These are phyloP conservation scores for Rhamnusium bicolor DNA, from an alignment of 2,888 invertebrate genomes.

Conservation along the genomic window DNA sequence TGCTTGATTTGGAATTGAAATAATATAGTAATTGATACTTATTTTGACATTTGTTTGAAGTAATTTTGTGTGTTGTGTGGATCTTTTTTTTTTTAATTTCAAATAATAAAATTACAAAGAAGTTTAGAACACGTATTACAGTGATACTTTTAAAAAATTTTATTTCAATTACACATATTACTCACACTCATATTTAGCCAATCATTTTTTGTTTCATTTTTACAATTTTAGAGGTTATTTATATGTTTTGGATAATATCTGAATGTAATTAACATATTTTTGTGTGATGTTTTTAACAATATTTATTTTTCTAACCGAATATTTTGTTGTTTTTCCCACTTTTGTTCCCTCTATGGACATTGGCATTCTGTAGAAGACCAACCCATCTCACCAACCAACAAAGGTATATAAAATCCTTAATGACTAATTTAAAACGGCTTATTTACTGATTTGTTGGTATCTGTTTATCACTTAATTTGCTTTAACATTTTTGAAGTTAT, in stretches of 20 bases:
- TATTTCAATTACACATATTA: neutral
- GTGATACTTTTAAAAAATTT: neutral
- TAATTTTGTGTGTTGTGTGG: too few relatives aligned
- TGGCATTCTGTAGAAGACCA: conserved; percentile 65
- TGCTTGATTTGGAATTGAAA: too few relatives aligned
- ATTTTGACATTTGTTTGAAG: too few relatives aligned
- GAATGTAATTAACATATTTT: conserved; percentile 35
- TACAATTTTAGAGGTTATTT: neutral
- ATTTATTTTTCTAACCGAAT: conserved; percentile 46
- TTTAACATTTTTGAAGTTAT: neutral
- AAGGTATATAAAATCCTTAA: conserved; percentile 64
- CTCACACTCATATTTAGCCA: neutral
- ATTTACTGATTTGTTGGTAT: conserved; percentile 16
- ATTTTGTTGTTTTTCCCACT: conserved; percentile 59
- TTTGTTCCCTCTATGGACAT: conserved; percentile 54
- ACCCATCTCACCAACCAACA: conserved; percentile 54
- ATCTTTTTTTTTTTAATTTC: too few relatives aligned
- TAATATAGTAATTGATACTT: too few relatives aligned
- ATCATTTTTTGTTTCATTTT: neutral
- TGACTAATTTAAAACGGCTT: conserved; percentile 14
- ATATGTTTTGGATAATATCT: conserved; percentile 2
- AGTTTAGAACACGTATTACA: neutral
- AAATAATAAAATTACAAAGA: too few relatives aligned
- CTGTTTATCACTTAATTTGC: conserved; percentile 16
- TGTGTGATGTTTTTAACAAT: conserved; percentile 47